These are phyloP conservation scores for Drosophila koepferae DNA, from an alignment of 2,888 invertebrate species.

Conservation along the genomic window DNA sequence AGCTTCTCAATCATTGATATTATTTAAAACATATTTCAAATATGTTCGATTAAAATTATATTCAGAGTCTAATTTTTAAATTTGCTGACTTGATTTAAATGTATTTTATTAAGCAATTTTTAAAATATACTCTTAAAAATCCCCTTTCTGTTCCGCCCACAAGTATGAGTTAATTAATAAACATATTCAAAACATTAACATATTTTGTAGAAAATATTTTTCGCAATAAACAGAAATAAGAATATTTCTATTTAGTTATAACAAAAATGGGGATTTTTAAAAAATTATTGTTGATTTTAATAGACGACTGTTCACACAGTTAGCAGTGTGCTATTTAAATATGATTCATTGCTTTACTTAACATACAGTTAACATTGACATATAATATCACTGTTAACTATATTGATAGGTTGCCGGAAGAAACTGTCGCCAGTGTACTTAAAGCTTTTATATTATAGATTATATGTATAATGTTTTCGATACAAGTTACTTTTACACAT, in stretches of 20 bases:
- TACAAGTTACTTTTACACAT: background rate
- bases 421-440: background rate
- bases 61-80: too few relatives aligned
- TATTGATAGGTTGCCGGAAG: constrained; percentile 6
- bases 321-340: background rate
- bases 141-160: background rate
- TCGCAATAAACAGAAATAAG: background rate
- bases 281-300: background rate
- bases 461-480: background rate
- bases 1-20: background rate
- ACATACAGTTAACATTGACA: background rate
- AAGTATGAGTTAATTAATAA: background rate
- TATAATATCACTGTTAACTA: background rate
- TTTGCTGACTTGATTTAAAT: background rate
- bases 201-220: background rate
- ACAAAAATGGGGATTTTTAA: background rate
- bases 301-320: background rate
- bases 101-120: background rate
- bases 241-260: background rate
- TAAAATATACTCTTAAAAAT: background rate
- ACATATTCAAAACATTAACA: background rate
- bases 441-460: background rate
- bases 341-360: background rate
- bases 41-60: background rate
- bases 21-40: background rate